A percentile compares a stretch with the other conserved stretches of the same genome.
Evolutionary conservation across 1,140 invertebrate species (phyloP).

Genomic region (Eueides isabella): DNA sequence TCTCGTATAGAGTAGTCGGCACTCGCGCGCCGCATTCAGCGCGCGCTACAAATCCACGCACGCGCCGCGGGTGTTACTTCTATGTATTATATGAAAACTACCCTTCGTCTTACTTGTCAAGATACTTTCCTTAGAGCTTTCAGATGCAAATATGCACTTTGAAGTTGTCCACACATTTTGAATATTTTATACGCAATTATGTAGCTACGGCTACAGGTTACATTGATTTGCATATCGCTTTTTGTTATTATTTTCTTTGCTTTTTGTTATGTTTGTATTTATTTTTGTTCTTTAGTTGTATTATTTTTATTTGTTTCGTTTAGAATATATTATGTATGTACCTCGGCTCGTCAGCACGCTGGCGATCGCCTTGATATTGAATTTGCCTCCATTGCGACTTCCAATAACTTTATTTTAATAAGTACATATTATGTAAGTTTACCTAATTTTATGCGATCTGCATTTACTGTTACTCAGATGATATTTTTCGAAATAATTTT

Average conservation of each 20-base stretch:
- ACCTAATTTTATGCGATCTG: constrained; percentile 74
- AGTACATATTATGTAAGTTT: constrained; percentile 77
- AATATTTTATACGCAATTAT: constrained; percentile 31
- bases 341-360: constrained; percentile 47
- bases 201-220: constrained; percentile 35
- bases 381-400: constrained; percentile 74
- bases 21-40: constrained; percentile 46
- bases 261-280: constrained; percentile 80
- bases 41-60: constrained; percentile 52
- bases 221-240: constrained; percentile 77
- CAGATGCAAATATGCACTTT: constrained; percentile 66
- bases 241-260: constrained; percentile 66
- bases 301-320: constrained; percentile 69
- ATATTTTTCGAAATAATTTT: constrained; percentile 67
- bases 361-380: constrained; percentile 56
- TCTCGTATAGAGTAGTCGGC: constrained; percentile 38
- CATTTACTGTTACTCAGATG: constrained; percentile 79
- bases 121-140: constrained; percentile 61
- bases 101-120: constrained; percentile 59
- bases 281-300: constrained; percentile 78
- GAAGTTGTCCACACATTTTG: constrained; percentile 29
- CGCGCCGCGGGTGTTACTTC: constrained; percentile 65
- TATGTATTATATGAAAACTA: constrained; percentile 66
- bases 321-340: constrained; percentile 58
- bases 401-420: constrained; percentile 76